A percentile compares a stretch with the other conserved stretches of the same genome.
Conservation (phyloP, 2,888 invertebrate genomes). For the Thecophora atra region DNA sequence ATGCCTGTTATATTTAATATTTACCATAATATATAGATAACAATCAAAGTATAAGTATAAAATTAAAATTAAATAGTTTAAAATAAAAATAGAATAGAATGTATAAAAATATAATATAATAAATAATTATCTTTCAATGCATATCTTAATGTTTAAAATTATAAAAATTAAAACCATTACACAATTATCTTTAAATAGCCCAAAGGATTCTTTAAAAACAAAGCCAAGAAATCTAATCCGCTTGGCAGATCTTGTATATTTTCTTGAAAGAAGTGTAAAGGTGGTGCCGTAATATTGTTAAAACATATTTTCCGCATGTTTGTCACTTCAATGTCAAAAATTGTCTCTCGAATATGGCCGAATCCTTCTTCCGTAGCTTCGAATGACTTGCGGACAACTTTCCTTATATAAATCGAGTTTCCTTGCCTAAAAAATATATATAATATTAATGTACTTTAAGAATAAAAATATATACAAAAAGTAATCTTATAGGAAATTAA, state of each 20-base stretch:
- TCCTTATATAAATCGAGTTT: constrained; percentile 48
- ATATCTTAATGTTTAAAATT: not conserved
- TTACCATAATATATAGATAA: not conserved
- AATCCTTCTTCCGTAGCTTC: constrained; percentile 31
- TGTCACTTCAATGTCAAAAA: constrained; percentile 50
- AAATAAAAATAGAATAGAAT: too few relatives aligned
- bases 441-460: not conserved
- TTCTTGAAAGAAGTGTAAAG: constrained; percentile 52
- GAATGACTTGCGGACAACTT: constrained; percentile 44
- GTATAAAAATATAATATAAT: too few relatives aligned
- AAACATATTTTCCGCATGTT: constrained; percentile 52
- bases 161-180: not conserved
- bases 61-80: too few relatives aligned
- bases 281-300: constrained; percentile 52
- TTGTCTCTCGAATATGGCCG: constrained; percentile 39
- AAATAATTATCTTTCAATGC: too few relatives aligned
- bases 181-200: constrained; percentile 44
- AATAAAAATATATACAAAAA: not conserved
- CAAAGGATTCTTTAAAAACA: constrained; percentile 51
- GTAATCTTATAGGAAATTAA: not conserved
- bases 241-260: constrained; percentile 54
- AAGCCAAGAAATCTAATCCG: constrained; percentile 52
- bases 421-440: constrained; percentile 45
- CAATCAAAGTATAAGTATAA: too few relatives aligned
- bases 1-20: not conserved